Evolutionary conservation across 37 sponge, comb jelly and placozoan genomes (phyloP), one percentile per base, ranked within the genome.

Genomic region (Aplysina aerophoba): DNA sequence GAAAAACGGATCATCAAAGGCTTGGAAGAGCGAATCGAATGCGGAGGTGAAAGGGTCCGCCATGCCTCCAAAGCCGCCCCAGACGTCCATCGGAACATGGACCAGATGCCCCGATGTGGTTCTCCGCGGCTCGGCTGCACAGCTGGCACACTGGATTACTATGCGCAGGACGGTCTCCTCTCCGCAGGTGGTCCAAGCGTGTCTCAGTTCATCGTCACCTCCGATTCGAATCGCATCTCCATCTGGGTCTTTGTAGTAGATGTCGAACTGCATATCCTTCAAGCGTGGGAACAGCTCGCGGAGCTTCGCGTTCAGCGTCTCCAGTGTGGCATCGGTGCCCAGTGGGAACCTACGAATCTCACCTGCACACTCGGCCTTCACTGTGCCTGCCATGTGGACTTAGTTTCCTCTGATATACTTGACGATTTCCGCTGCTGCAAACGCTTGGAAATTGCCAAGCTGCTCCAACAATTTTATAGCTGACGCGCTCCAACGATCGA

Each of bases 141-240:
- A 44, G 37, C 25, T 50, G 16, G 17, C 44, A 3, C 53, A 36
- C 41, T 41, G 54, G 25, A 75, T 41, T 15, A 44, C 53, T 15
- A 75, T 15, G 2, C 78, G 37, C 15, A 75, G 50, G 6, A 75
- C 53, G 50, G 6, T 44, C 50, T 44, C 50, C 1, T 75, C 78
- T 4, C 78, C 78, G 53, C 78, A 38, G n/a, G 25, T 75, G 3
- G 33, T 44, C 37, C 20, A 75, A 19, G 78, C 78, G 53, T 75
- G 78, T 16, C 41, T 40, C 12, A 75, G 78, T 54, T 75, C 78
- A 19, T 75, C 78, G 33, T 40, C 38, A 25, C 54, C 19, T 36
- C 78, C 78, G 40, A 75, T 75, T 53, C 78, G 78, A 17, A 75
- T 36, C 3, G 37, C 54, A 41, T 75, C 78, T 3, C 78, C 78